Conservation (phyloP, 2,797 vertebrate species). For the Antrozous pallidus region DNA sequence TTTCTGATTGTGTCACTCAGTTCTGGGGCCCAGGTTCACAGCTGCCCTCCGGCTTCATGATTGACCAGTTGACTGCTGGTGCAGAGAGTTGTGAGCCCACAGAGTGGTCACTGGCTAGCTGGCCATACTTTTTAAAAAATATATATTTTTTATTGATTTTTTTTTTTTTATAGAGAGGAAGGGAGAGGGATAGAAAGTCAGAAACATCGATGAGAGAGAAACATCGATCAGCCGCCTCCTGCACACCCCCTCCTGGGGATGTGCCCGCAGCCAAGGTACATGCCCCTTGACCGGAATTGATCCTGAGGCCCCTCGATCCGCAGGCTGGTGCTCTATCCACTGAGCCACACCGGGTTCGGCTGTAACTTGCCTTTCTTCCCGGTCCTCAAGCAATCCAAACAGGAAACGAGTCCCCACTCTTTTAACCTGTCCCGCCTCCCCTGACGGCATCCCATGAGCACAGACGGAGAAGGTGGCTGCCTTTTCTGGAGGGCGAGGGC, state of each 20-base stretch:
- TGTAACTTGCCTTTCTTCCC: not conserved
- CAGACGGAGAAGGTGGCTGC: not conserved
- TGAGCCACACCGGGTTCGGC: too few species aligned
- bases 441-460: not conserved
- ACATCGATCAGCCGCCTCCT: too few species aligned
- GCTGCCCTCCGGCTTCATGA: not conserved
- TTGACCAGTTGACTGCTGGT: not conserved
- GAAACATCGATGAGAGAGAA: too few species aligned
- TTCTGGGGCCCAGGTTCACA: not conserved
- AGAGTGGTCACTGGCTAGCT: not conserved
- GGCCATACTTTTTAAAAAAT: not conserved
- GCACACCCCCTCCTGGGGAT: too few species aligned
- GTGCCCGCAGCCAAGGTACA: too few species aligned
- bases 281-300: too few species aligned
- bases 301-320: too few species aligned
- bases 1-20: not conserved
- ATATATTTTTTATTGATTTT: too few species aligned
- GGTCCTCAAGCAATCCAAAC: not conserved
- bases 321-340: too few species aligned
- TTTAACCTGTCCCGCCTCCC: not conserved
- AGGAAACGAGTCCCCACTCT: not conserved
- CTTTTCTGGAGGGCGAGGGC: not conserved
- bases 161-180: too few species aligned
- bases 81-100: not conserved
- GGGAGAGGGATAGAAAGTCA: too few species aligned